These are phyloP conservation scores for Toxotes jaculatrix DNA, from an alignment of 2,113 vertebrate genomes.

Conservation along the genomic window DNA sequence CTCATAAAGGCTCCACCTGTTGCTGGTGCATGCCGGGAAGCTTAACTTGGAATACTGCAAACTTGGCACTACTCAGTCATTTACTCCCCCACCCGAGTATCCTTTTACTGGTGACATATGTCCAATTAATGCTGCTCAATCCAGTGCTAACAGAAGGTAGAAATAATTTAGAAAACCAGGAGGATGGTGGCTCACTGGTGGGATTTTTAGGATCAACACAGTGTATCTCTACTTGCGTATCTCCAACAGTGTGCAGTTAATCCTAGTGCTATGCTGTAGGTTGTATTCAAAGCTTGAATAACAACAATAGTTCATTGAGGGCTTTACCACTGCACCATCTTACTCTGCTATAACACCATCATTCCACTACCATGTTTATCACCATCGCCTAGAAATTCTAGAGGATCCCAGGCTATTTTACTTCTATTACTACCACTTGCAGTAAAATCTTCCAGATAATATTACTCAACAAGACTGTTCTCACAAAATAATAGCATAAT, in stretches of 20 bases:
- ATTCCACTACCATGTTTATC: too few relatives aligned
- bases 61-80: constrained; percentile 62
- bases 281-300: neutral
- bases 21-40: constrained; percentile 64
- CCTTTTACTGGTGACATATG: constrained; percentile 60
- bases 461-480: neutral
- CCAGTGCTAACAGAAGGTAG: constrained; percentile 37
- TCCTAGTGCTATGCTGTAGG: neutral
- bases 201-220: constrained; percentile 32
- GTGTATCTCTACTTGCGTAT: neutral
- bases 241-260: neutral
- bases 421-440: too few relatives aligned
- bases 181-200: neutral
- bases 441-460: neutral
- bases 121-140: constrained; percentile 61
- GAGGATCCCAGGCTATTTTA: neutral
- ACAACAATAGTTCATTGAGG: neutral
- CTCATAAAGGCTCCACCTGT: constrained; percentile 77
- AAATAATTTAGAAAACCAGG: constrained; percentile 32
- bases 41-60: constrained; percentile 74
- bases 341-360: neutral
- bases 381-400: neutral
- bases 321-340: neutral
- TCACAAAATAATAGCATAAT: neutral
- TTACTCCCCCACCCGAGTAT: constrained; percentile 42